A percentile compares a stretch with the other conserved stretches of the same genome.
These are phyloP conservation scores for Ailurus styani DNA, from an alignment of 2,113 vertebrate genomes.

Conservation along the genomic window DNA sequence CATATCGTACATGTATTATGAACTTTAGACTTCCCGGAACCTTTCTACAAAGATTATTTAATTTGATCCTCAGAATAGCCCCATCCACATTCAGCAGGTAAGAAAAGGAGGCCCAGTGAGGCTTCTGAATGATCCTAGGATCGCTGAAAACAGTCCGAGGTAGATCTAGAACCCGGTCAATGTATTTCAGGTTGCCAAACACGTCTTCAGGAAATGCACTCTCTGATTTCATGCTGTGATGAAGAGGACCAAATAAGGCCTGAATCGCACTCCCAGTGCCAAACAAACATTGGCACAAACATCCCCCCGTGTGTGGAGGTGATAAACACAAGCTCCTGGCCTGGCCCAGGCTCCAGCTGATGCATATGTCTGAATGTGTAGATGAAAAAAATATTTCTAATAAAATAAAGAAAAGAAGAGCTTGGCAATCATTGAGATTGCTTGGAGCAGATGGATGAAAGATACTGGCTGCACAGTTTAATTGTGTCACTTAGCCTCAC, in stretches of 20 bases:
- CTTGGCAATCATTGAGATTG: background rate
- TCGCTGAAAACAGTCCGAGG: background rate
- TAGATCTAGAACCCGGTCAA: background rate
- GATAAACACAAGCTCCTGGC: background rate
- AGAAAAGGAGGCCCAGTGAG: background rate
- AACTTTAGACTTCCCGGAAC: conserved; percentile 57
- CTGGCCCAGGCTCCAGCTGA: background rate
- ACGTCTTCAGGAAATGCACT: background rate
- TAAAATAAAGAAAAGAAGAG: background rate
- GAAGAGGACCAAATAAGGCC: background rate
- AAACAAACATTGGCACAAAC: background rate
- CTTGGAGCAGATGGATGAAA: background rate
- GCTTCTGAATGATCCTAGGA: background rate
- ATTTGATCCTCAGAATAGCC: background rate
- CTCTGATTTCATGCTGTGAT: background rate
- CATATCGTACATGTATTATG: conserved; percentile 39
- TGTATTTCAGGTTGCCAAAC: background rate
- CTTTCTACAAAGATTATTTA: conserved; percentile 28
- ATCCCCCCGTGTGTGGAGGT: background rate
- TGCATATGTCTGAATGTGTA: background rate
- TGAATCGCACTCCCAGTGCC: background rate
- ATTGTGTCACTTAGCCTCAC: background rate
- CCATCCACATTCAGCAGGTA: background rate
- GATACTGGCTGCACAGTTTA: background rate
- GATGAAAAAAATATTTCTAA: background rate